Evolutionary conservation across 2,888 invertebrate species (phyloP).

Genomic region (Caradrina clavipalpis): DNA sequence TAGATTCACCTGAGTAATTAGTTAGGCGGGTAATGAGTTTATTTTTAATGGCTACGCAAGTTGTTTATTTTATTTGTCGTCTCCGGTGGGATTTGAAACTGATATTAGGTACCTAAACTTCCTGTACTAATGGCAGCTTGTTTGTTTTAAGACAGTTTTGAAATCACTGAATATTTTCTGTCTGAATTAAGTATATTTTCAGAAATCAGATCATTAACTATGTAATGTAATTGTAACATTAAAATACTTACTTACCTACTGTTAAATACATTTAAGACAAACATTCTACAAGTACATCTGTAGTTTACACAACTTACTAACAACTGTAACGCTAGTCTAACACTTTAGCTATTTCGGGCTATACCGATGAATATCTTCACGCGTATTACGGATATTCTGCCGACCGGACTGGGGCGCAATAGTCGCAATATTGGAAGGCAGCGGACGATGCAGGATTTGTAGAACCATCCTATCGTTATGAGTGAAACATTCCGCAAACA

Average conservation of each 20-base stretch:
- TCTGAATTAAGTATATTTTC: too few species aligned
- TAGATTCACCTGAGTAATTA: conserved; percentile 60
- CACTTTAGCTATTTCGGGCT: conserved; percentile 28
- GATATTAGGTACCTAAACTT: conserved; percentile 10
- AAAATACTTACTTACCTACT: too few species aligned
- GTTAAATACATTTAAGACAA: too few species aligned
- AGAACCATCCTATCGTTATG: conserved; percentile 37
- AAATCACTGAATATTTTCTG: neutral
- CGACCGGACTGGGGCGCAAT: conserved; percentile 30
- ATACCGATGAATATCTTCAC: conserved; percentile 14
- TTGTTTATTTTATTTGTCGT: conserved; percentile 44
- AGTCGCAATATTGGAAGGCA: conserved; percentile 44
- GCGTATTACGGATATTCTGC: conserved; percentile 32
- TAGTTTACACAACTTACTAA: too few species aligned
- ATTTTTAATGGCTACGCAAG: conserved; percentile 47
- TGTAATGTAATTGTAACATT: too few species aligned
- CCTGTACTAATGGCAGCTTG: conserved; percentile 20
- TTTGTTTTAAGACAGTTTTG: conserved; percentile 1
- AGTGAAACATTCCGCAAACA: conserved; percentile 42
- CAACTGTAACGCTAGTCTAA: neutral
- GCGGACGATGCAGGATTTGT: conserved; percentile 23
- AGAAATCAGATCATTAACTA: too few species aligned
- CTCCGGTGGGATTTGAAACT: conserved; percentile 25
- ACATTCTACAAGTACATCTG: too few species aligned
- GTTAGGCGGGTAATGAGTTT: conserved; percentile 54